Conservation (phyloP, 2,888 invertebrate species). For the Parnassius apollo region DNA sequence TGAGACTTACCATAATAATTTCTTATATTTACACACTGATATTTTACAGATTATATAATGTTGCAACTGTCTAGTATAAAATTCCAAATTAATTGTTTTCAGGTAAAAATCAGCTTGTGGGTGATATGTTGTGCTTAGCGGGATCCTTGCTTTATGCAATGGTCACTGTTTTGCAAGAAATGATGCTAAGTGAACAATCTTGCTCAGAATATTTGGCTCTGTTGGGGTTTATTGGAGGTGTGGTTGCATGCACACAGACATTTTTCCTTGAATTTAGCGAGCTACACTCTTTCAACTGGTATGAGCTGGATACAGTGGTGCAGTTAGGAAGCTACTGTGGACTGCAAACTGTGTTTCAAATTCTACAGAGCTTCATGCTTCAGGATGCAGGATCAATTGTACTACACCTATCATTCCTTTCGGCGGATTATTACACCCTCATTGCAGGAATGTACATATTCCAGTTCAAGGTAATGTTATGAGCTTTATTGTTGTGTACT, state of each 20-base stretch:
- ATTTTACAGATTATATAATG: too few species aligned
- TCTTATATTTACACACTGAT: not conserved
- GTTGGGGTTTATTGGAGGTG: conserved; percentile 89
- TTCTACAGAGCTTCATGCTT: conserved; percentile 87
- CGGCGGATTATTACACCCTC: conserved; percentile 92
- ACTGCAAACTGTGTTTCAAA: conserved; percentile 88
- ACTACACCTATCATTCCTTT: conserved; percentile 89
- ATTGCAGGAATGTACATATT: conserved; percentile 90
- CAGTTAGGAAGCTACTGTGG: conserved; percentile 83
- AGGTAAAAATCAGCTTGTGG: conserved; percentile 90
- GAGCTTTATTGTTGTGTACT: not conserved
- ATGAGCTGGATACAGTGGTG: conserved; percentile 83
- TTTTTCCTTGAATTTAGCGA: conserved; percentile 87
- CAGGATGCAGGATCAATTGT: conserved; percentile 90
- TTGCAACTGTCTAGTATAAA: too few species aligned
- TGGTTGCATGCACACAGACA: conserved; percentile 89
- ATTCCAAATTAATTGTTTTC: conserved; percentile 34
- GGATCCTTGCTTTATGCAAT: conserved; percentile 90
- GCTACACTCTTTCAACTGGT: conserved; percentile 85
- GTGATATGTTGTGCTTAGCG: conserved; percentile 90
- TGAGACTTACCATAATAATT: not conserved
- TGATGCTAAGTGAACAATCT: conserved; percentile 88
- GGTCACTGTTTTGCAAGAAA: conserved; percentile 90
- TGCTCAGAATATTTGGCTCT: conserved; percentile 90
- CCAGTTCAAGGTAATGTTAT: conserved; percentile 85